Evolutionary conservation across 2,113 vertebrate species (phyloP).

Genomic region (Bufo gargarizans): DNA sequence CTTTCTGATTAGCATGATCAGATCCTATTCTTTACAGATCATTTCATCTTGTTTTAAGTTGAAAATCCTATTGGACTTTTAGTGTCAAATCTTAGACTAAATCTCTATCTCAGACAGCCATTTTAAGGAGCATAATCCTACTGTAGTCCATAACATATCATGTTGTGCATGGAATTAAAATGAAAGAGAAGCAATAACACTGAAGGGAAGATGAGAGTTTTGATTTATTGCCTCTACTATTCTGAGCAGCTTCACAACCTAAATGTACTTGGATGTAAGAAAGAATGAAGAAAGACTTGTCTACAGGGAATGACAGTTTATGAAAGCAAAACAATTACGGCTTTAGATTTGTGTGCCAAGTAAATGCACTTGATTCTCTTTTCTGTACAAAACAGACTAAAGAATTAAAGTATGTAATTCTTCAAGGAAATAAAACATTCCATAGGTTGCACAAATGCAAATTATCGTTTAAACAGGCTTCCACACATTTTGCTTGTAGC

Average conservation of each 20-base stretch:
- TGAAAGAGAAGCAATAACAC: conserved; percentile 43
- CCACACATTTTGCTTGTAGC: conserved; percentile 32
- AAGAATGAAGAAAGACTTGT: conserved; percentile 51
- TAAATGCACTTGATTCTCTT: conserved; percentile 20
- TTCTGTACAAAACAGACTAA: conserved; percentile 31
- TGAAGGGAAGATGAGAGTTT: conserved; percentile 52
- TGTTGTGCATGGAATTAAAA: conserved; percentile 51
- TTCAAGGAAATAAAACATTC: conserved; percentile 34
- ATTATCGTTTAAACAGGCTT: conserved; percentile 21
- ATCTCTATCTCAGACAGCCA: conserved; percentile 17
- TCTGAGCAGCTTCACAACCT: conserved; percentile 48
- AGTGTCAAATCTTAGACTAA: conserved; percentile 19
- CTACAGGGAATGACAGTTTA: conserved; percentile 52
- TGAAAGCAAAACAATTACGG: conserved; percentile 43
- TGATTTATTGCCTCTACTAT: conserved; percentile 51
- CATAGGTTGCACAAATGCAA: conserved; percentile 32
- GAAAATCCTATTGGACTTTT: conserved; percentile 19
- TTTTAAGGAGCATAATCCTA: conserved; percentile 44
- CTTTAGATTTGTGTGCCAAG: conserved; percentile 34
- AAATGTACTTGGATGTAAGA: conserved; percentile 46
- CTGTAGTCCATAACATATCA: conserved; percentile 43
- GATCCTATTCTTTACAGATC: conserved; percentile 19
- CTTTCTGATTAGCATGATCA: background rate
- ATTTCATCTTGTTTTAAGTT: background rate
- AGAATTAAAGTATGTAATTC: conserved; percentile 37